Conservation (phyloP, 2,888 invertebrate species). For the Rapana venosa region DNA sequence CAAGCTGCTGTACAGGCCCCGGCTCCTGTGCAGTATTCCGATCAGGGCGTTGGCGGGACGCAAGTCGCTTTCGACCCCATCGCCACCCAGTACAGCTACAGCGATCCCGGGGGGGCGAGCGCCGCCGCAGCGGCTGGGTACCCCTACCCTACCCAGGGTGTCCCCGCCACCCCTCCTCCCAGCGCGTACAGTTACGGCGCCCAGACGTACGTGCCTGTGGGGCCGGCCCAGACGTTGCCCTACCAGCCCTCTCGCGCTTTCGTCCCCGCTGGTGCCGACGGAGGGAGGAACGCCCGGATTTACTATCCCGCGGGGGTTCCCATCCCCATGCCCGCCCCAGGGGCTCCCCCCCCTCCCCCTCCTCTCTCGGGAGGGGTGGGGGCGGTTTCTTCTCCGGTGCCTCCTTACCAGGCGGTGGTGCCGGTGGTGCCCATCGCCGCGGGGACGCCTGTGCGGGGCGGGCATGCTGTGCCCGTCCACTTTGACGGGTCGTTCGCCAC, state of each 20-base stretch:
- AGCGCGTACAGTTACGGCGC: conserved; percentile 46
- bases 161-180: conserved; percentile 20
- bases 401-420: conserved; percentile 54
- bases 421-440: conserved; percentile 66
- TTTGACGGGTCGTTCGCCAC: conserved; percentile 52
- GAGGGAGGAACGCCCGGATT: conserved; percentile 49
- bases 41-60: neutral
- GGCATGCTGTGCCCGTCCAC: conserved; percentile 43
- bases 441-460: conserved; percentile 63
- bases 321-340: conserved; percentile 52
- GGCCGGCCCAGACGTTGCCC: conserved; percentile 51
- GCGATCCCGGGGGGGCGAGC: conserved; percentile 11
- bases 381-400: conserved; percentile 31
- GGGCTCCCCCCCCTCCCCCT: conserved; percentile 50
- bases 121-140: neutral
- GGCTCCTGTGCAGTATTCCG: neutral
- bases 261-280: conserved; percentile 47
- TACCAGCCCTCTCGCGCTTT: conserved; percentile 52
- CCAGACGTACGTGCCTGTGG: conserved; percentile 50
- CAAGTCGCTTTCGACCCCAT: conserved; percentile 49
- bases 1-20: neutral
- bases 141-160: neutral
- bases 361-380: conserved; percentile 15
- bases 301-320: conserved; percentile 52
- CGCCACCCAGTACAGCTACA: conserved; percentile 45